Evolutionary conservation across 2,113 vertebrate species (phyloP), one percentile per base, ranked within the genome.

Genomic region (Ceuthmochares aereus): DNA sequence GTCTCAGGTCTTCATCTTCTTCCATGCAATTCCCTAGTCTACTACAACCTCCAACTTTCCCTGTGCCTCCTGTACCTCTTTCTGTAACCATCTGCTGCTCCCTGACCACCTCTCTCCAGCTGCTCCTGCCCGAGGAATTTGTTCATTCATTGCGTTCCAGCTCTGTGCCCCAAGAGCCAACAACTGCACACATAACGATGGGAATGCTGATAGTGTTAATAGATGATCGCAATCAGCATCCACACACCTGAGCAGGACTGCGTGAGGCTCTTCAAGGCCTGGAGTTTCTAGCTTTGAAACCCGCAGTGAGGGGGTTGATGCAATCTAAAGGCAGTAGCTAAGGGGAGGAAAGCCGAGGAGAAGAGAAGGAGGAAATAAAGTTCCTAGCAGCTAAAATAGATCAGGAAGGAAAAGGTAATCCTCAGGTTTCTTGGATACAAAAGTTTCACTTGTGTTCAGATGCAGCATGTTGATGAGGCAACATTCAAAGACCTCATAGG

Each of bases 81-180:
- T 1, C 43, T 16, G 23, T 12, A 70, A 9, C 63, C 19, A 34
- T 30, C 74, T 93, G 81, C 94, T 84, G 81, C 94, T 84, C 94
- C 89, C 80, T 90, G 93, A 89, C 94, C 95, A 95, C 77, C 86
- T 59, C 76, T 21, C 91, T 56, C 91, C 86, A 89, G 94, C 94
- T 95, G 91, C 91, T 96, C 80, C 92, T 3, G 36, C 60, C 87
- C 5, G 2, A 25, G 95, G 66, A 92, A 29, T 66, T 56, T 9
- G 52, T 79, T 95, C 94, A 95, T 96, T 96, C 96, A 91, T 96
- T 95, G 87, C 4, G 2, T 93, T 97, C 96, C 96, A 95, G 93
- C 94, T 85, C 88, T 45, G 6, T 8, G 54, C 92, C 91, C 95
- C 77, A 34, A 84, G 73, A 96, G 91, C 94, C 95, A 89, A 87